Conservation (phyloP, 2,888 invertebrate genomes). For the Matsumyia berberina region DNA sequence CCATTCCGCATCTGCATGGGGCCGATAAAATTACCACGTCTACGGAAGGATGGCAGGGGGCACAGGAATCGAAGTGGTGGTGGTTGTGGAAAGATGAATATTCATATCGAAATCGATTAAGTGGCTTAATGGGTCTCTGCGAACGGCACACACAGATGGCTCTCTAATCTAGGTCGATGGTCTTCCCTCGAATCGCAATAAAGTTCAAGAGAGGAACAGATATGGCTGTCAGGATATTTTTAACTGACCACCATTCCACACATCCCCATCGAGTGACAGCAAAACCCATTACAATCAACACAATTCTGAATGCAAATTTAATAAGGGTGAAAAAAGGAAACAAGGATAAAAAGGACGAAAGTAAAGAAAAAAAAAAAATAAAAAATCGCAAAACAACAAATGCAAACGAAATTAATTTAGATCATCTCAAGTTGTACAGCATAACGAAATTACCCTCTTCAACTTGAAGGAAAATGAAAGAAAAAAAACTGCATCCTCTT, state of each 20-base stretch:
- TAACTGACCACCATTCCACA: too few relatives aligned
- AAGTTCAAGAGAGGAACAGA: background rate
- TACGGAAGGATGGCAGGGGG: background rate
- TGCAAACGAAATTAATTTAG: conserved; percentile 49
- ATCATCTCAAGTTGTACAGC: conserved; percentile 26
- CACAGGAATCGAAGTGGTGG: background rate
- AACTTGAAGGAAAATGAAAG: background rate
- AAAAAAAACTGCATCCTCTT: conserved; percentile 27
- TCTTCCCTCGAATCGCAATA: background rate
- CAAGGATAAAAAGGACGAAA: background rate
- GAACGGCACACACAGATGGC: background rate
- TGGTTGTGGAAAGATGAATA: background rate
- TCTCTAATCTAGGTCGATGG: background rate
- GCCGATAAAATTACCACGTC: conserved; percentile 11
- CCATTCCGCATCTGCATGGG: conserved; percentile 5
- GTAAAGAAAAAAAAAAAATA: background rate
- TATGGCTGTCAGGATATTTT: background rate
- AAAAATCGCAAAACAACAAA: background rate
- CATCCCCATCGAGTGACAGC: conserved; percentile 1
- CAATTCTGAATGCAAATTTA: conserved; percentile 27
- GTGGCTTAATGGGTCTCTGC: background rate
- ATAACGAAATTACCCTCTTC: conserved; percentile 39
- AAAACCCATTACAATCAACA: conserved; percentile 37
- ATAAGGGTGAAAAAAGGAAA: conserved; percentile 20
- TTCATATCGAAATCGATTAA: conserved; percentile 8